These are phyloP conservation scores for Hydractinia symbiolongicarpus DNA, from an alignment of 30 jellyfish, hydroid and myxozoan genomes.

Conservation along the genomic window DNA sequence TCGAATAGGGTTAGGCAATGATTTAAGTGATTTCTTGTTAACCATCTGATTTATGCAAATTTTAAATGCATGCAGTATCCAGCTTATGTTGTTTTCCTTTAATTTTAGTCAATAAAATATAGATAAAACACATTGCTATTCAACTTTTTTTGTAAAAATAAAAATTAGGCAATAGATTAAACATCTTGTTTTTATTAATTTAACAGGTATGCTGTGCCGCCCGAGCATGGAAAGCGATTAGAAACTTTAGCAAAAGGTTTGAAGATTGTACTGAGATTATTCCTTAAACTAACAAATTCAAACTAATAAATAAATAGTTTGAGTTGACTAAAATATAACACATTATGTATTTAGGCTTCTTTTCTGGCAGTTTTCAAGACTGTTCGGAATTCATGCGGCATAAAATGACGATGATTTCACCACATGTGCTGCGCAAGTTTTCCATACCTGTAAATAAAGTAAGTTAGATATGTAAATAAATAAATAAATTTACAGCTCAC, in stretches of 20 bases:
- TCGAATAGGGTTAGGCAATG: too few relatives aligned
- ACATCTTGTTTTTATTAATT: background rate
- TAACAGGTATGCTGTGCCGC: slow-evolving; percentile 83
- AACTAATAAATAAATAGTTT: too few relatives aligned
- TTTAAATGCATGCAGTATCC: too few relatives aligned
- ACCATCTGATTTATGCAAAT: too few relatives aligned
- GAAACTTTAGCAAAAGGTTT: slow-evolving; percentile 78
- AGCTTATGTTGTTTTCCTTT: too few relatives aligned
- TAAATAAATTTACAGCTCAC: background rate
- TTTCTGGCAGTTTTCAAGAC: slow-evolving; percentile 62
- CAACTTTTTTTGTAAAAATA: too few relatives aligned
- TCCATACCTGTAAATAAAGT: slow-evolving; percentile 83
- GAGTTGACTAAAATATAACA: background rate
- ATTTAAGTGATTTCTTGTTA: too few relatives aligned
- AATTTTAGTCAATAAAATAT: too few relatives aligned
- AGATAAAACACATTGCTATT: too few relatives aligned
- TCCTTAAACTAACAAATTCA: too few relatives aligned
- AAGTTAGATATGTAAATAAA: background rate
- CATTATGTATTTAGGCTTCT: slow-evolving; percentile 41
- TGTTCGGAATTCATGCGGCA: slow-evolving; percentile 85
- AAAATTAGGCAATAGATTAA: too few relatives aligned
- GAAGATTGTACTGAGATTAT: background rate
- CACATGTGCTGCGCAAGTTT: slow-evolving; percentile 60
- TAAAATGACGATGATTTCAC: slow-evolving; percentile 79
- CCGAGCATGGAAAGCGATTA: slow-evolving; percentile 83